Percentiles rank a stretch among this genome's conserved stretches.
Evolutionary conservation across 2,888 invertebrate species (phyloP).

Genomic region (Hyalella azteca): DNA sequence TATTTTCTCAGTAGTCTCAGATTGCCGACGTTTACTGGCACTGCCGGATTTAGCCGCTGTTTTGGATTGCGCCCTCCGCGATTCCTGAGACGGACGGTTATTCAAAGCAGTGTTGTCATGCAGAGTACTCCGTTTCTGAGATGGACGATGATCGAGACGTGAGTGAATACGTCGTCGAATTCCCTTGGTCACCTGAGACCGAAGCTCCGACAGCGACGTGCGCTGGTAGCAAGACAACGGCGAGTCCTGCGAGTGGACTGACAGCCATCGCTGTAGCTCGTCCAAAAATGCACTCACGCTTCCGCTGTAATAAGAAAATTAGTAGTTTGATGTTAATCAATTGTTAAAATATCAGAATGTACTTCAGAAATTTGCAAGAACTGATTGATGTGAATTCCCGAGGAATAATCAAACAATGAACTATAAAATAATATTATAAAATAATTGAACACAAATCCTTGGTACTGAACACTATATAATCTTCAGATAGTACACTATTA

Average conservation of each 20-base stretch:
- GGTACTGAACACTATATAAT: no score
- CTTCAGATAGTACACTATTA: no score
- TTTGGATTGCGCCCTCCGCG: background rate
- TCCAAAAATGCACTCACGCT: constrained; percentile 15
- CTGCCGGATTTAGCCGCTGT: background rate
- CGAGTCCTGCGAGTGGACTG: background rate
- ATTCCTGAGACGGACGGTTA: background rate
- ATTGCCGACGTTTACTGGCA: background rate
- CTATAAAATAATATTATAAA: background rate
- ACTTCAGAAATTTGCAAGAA: no score
- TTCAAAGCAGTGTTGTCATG: background rate
- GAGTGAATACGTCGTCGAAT: background rate
- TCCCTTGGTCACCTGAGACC: background rate
- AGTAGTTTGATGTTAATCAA: background rate
- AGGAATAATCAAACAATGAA: background rate
- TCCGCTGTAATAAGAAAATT: background rate
- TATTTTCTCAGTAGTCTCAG: background rate
- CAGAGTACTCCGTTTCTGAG: background rate
- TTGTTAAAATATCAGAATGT: background rate
- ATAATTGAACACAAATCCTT: no score
- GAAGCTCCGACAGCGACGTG: background rate
- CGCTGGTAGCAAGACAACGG: constrained; percentile 21
- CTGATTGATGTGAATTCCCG: background rate
- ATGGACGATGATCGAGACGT: background rate
- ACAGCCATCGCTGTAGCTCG: constrained; percentile 18